Evolutionary conservation across 2,888 invertebrate species (phyloP).

Genomic region (Agriopis marginaria): DNA sequence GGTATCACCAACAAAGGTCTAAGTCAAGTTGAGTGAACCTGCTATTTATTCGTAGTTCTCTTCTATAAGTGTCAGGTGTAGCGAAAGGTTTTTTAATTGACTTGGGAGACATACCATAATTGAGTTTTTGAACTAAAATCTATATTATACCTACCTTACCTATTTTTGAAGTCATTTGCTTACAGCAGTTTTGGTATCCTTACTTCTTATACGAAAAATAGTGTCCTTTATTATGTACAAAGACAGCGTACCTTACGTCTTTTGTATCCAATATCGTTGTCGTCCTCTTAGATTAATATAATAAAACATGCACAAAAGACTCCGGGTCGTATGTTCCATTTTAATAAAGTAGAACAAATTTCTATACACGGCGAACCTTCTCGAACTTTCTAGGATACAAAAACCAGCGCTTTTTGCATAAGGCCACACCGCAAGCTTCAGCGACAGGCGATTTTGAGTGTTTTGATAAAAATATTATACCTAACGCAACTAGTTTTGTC

Average conservation of each 20-base stretch:
- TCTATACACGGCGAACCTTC: constrained; percentile 45
- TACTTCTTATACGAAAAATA: constrained; percentile 1
- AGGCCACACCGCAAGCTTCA: not conserved
- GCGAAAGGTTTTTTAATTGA: too few species aligned
- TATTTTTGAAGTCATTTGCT: too few species aligned
- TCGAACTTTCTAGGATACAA: constrained; percentile 15
- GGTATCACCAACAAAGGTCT: too few species aligned
- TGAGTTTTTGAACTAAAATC: too few species aligned
- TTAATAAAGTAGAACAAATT: constrained; percentile 61
- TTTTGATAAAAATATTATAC: too few species aligned
- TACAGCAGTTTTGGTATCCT: not conserved
- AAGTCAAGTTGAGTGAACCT: too few species aligned
- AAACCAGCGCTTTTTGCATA: constrained; percentile 5
- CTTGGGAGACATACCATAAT: too few species aligned
- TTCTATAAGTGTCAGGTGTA: too few species aligned
- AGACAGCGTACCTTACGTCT: not conserved
- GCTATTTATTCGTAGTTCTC: too few species aligned
- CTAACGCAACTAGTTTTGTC: not conserved
- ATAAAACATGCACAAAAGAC: constrained; percentile 27
- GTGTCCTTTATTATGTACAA: not conserved
- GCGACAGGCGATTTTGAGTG: not conserved
- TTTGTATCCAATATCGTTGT: constrained; percentile 23
- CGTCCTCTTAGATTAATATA: constrained; percentile 25
- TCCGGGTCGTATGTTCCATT: constrained; percentile 24
- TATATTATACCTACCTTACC: too few species aligned